Evolutionary conservation across 2,113 vertebrate genomes (phyloP).

Genomic region (Cryptomyrus ogoouensis): DNA sequence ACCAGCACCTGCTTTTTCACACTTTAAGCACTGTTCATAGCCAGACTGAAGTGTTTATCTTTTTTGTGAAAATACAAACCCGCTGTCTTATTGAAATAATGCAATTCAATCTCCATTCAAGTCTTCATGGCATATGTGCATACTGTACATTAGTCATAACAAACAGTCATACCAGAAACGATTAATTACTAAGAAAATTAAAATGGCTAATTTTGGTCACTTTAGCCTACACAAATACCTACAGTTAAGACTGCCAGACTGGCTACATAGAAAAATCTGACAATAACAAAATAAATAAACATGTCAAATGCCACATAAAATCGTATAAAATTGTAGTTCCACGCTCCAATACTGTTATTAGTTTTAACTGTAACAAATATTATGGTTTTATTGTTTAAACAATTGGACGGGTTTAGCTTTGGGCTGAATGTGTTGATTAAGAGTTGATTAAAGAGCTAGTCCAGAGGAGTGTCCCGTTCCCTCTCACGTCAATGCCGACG

Average conservation of each 20-base stretch:
- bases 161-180: not conserved
- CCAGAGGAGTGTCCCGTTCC: not conserved
- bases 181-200: not conserved
- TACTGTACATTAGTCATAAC: not conserved
- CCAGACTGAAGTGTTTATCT: not conserved
- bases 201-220: not conserved
- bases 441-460: not conserved
- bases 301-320: not conserved
- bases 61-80: not conserved
- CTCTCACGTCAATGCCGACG: not conserved
- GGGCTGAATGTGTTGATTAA: not conserved
- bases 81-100: not conserved
- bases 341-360: not conserved
- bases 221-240: not conserved
- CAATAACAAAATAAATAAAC: not conserved
- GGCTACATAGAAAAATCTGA: not conserved
- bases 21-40: not conserved
- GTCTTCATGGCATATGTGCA: not conserved
- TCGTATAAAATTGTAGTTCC: not conserved
- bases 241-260: not conserved
- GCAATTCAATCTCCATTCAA: not conserved
- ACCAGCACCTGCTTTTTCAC: not conserved
- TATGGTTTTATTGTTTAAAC: not conserved
- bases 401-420: not conserved
- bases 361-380: not conserved